Evolutionary conservation across 2,797 vertebrate species (phyloP), one percentile per base, ranked within the genome.

Genomic region (Lacerta viridis): DNA sequence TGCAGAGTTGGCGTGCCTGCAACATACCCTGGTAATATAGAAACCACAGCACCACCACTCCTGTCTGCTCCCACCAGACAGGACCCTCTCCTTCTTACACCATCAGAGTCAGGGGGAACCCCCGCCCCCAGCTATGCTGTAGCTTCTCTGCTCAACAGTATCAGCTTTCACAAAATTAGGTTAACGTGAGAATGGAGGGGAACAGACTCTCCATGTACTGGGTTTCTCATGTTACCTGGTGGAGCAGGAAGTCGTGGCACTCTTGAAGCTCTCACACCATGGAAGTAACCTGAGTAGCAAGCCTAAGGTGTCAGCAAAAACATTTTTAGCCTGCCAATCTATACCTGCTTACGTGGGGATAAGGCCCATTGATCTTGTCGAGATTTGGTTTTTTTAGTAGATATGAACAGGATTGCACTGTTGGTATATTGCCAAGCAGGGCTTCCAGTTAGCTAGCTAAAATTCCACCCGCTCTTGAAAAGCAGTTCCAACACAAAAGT

Each of bases 361-460:
- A 64, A 18, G 61, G 61, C 61, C 61, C 61, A 64, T 23, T 64
- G 20, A 64, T 18, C 61, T 64, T 7, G 20, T 18, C 23, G 61
- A 23, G 20, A 64, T 64, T 64, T 23, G 20, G 50, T 4, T 23
- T 23, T 64, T 64, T 18, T 18, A 23, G 61, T 18, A 64, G 20
- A 64, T 23, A 64, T 23, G 61, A 18, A 64, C 2, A 64, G 61
- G 61, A 64, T 64, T 64, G 17, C 61, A 64, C 61, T 2, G 5
- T 64, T 71, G 79, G 77, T 88, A 23, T 69, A 50, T 36, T 43
- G 69, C 55, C 2, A 3, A 86, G 55, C 82, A 93, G 85, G 46
- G 85, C 36, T 15, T 46, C 92, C 87, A 95, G 89, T 90, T 83
- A 78, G 74, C 41, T 82, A 83, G 69, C 75, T 93, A 69, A 88